Evolutionary conservation across 1,140 invertebrate species (phyloP).

Genomic region (Drosophila orena): DNA sequence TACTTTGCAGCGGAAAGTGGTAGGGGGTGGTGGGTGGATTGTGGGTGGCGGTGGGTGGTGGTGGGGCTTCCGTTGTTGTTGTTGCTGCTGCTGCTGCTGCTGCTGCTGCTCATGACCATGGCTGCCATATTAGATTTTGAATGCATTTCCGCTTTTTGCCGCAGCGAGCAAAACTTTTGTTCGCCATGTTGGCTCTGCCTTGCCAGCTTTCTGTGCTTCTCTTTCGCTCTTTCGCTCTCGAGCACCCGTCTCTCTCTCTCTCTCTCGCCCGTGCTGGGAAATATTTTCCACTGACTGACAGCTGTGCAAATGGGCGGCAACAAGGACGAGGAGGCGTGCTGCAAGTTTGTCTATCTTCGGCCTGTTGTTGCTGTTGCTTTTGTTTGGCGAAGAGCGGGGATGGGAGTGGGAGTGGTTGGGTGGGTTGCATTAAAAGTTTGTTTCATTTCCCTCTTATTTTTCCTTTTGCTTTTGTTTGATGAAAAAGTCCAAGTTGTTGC

Average conservation of each 20-base stretch:
- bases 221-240: neutral
- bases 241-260: constrained; percentile 5
- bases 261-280: constrained; percentile 23
- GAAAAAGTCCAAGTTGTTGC: constrained; percentile 82
- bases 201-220: constrained; percentile 3
- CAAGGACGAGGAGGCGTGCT: constrained; percentile 50
- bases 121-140: constrained; percentile 85
- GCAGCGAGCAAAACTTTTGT: constrained; percentile 79
- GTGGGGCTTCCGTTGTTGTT: constrained; percentile 16
- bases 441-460: constrained; percentile 70
- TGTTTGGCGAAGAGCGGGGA: constrained; percentile 14
- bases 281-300: constrained; percentile 81
- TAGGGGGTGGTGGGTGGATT: neutral
- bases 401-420: constrained; percentile 14
- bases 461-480: constrained; percentile 73
- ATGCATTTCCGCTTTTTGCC: constrained; percentile 84
- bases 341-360: constrained; percentile 44
- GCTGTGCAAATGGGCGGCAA: constrained; percentile 70
- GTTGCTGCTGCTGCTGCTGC: constrained; percentile 41
- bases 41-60: neutral
- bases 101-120: constrained; percentile 81
- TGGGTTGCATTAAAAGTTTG: constrained; percentile 77
- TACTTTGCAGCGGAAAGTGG: constrained; percentile 51
- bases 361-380: constrained; percentile 23
- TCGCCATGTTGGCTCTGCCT: constrained; percentile 65